These are phyloP conservation scores for Pampus argenteus DNA, from an alignment of 2,797 vertebrate genomes.

Conservation along the genomic window DNA sequence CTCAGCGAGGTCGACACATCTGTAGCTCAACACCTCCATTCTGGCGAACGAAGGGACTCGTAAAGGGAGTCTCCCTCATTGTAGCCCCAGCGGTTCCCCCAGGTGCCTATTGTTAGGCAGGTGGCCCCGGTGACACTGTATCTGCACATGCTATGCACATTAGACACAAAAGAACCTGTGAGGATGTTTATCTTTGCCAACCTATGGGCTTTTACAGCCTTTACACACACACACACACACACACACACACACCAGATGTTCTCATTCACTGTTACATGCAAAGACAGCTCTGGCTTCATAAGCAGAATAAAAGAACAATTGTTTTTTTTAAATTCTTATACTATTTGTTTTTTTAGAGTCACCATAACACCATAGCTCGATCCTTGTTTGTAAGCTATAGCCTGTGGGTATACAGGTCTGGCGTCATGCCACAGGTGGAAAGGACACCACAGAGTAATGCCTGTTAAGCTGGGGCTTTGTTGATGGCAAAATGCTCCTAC, in stretches of 20 bases:
- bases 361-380: slow-evolving; percentile 11
- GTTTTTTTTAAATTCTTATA: slow-evolving; percentile 6
- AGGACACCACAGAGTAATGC: slow-evolving; percentile 49
- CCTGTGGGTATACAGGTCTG: slow-evolving; percentile 23
- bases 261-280: slow-evolving; percentile 28
- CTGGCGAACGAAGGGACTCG: slow-evolving; percentile 29
- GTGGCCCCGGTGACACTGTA: slow-evolving; percentile 73
- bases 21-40: slow-evolving; percentile 70
- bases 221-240: neutral
- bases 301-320: slow-evolving; percentile 16
- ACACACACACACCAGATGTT: slow-evolving; percentile 35
- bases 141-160: slow-evolving; percentile 69
- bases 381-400: slow-evolving; percentile 40
- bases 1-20: slow-evolving; percentile 49
- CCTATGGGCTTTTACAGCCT: slow-evolving; percentile 57
- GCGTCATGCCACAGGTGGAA: slow-evolving; percentile 41
- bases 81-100: slow-evolving; percentile 51
- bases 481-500: slow-evolving; percentile 23
- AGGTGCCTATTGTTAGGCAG: slow-evolving; percentile 75
- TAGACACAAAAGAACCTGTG: slow-evolving; percentile 63
- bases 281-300: slow-evolving; percentile 6
- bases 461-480: slow-evolving; percentile 34
- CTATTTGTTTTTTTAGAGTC: neutral
- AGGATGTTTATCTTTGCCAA: slow-evolving; percentile 60
- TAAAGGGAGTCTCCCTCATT: slow-evolving; percentile 61